phyloP scores from a whole-genome alignment of 2,113 vertebrate species.

The Corvus hawaiiensis region DNA sequence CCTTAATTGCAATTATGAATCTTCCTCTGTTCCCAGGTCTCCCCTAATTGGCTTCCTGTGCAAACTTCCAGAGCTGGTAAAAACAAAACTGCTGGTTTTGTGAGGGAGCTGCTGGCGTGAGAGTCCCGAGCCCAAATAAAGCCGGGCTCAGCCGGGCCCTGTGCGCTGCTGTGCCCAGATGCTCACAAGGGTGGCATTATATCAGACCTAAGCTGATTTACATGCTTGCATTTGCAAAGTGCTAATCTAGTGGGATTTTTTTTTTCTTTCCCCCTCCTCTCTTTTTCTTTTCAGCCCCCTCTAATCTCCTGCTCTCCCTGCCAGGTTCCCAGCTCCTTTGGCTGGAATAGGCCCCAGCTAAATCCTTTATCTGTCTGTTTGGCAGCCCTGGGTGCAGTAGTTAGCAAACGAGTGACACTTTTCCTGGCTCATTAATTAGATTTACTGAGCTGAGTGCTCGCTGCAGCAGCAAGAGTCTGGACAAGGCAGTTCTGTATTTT shows the following conservation, averaged over 20 bases:
- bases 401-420: slow-evolving; percentile 27
- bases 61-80: neutral
- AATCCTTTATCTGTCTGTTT: slow-evolving; percentile 66
- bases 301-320: slow-evolving; percentile 32
- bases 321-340: slow-evolving; percentile 57
- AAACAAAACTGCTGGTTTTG: neutral
- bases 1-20: slow-evolving; percentile 34
- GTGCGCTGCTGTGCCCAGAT: neutral
- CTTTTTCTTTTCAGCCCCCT: slow-evolving; percentile 17
- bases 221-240: slow-evolving; percentile 51
- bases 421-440: slow-evolving; percentile 51
- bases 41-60: slow-evolving; percentile 44
- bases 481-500: slow-evolving; percentile 29
- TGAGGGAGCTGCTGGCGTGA: neutral
- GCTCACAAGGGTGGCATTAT: slow-evolving; percentile 54
- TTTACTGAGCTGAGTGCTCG: slow-evolving; percentile 27
- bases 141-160: neutral
- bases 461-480: neutral
- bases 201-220: slow-evolving; percentile 51
- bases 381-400: slow-evolving; percentile 18
- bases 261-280: neutral
- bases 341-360: slow-evolving; percentile 8
- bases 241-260: slow-evolving; percentile 31
- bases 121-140: neutral
- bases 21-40: slow-evolving; percentile 32